phyloP scores from a whole-genome alignment of 2,797 vertebrate species.

The Peromyscus eremicus region DNA sequence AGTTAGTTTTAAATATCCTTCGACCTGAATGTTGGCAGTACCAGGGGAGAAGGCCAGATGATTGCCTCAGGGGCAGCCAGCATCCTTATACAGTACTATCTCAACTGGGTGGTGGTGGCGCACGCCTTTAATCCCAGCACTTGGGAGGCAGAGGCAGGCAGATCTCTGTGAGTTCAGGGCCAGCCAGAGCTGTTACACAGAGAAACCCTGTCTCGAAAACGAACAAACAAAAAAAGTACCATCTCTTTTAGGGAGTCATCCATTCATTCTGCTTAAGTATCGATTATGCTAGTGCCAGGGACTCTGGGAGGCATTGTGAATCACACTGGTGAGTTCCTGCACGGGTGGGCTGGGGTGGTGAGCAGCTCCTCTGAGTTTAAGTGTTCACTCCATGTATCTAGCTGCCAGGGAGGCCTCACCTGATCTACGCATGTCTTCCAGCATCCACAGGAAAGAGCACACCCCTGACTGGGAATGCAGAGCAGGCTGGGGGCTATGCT shows the following conservation, averaged over 20 bases:
- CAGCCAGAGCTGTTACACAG: not conserved
- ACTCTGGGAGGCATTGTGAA: not conserved
- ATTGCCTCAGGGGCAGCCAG: not conserved
- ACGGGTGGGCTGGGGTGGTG: not conserved
- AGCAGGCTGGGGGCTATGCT: not conserved
- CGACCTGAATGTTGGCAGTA: not conserved
- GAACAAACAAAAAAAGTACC: no score
- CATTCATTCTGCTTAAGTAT: not conserved
- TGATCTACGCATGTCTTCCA: not conserved
- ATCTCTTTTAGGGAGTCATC: not conserved
- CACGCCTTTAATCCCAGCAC: no score
- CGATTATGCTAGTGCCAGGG: not conserved
- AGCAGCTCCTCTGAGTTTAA: not conserved
- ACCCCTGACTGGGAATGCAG: not conserved
- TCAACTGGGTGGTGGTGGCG: not conserved
- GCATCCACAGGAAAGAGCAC: not conserved
- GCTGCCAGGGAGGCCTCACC: not conserved
- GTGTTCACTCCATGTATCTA: not conserved
- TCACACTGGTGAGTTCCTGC: not conserved
- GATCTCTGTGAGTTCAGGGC: not conserved
- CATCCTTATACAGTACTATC: not conserved
- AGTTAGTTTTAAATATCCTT: conserved; percentile 1
- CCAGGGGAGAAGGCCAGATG: not conserved
- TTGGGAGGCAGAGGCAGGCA: not conserved
- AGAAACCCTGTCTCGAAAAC: not conserved